Evolutionary conservation across 2,113 vertebrate species (phyloP).

Genomic region (Sigmodon hispidus): DNA sequence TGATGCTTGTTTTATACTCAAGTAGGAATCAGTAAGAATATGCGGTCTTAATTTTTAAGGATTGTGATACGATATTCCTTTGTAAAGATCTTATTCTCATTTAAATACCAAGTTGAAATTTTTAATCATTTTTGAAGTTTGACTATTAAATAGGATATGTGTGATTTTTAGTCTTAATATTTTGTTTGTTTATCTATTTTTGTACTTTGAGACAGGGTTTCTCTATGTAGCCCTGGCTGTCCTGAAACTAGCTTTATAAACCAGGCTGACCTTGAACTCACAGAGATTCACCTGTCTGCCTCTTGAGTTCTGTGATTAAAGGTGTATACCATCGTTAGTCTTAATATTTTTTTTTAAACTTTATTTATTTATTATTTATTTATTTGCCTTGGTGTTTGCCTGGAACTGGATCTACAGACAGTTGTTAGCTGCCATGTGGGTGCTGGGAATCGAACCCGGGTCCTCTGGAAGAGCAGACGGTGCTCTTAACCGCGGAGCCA

Average conservation of each 20-base stretch:
- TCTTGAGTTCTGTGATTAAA: not conserved
- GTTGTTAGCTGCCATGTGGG: too few species aligned
- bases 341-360: constrained; percentile 18
- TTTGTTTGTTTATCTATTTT: not conserved
- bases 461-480: too few species aligned
- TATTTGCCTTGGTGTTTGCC: too few species aligned
- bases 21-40: not conserved
- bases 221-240: not conserved
- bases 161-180: constrained; percentile 57
- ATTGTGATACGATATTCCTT: not conserved
- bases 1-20: not conserved
- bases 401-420: too few species aligned
- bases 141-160: constrained; percentile 15
- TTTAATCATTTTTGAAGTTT: constrained; percentile 25
- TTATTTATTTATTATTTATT: too few species aligned
- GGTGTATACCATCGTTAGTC: not conserved
- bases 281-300: not conserved
- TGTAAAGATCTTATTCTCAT: not conserved
- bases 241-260: not conserved
- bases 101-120: not conserved
- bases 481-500: too few species aligned
- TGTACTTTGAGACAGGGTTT: not conserved
- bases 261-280: not conserved
- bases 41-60: not conserved
- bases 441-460: too few species aligned